Conservation (phyloP, 2,113 vertebrate genomes). For the Epinephelus fuscoguttatus region DNA sequence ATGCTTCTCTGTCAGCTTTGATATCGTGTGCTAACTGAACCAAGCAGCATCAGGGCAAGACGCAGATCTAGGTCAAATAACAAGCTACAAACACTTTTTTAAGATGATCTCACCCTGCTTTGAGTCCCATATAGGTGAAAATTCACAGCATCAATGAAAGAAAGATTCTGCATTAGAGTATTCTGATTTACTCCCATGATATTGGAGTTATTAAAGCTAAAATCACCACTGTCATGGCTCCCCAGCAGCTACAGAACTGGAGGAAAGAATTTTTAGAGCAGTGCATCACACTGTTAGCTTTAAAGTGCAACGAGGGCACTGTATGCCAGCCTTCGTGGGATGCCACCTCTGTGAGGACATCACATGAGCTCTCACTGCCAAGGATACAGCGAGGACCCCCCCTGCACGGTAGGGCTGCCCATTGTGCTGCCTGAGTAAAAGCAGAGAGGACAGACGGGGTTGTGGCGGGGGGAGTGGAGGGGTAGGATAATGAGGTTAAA, state of each 20-base stretch:
- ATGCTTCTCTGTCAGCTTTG: constrained; percentile 30
- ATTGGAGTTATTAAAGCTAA: neutral
- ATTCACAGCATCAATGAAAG: neutral
- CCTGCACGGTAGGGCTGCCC: constrained; percentile 46
- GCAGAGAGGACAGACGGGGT: constrained; percentile 50
- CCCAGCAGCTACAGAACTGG: neutral
- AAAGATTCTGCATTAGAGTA: neutral
- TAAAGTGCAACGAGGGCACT: constrained; percentile 20
- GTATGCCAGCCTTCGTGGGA: constrained; percentile 32
- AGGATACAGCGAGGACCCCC: constrained; percentile 53
- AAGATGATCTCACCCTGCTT: neutral
- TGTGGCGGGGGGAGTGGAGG: constrained; percentile 13
- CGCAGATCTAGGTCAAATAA: constrained; percentile 31
- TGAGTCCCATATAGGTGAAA: neutral
- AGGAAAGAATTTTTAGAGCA: neutral
- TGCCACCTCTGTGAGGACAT: constrained; percentile 60
- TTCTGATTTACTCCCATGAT: neutral
- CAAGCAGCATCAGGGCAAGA: neutral
- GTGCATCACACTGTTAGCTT: neutral
- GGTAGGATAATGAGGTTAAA: constrained; percentile 46
- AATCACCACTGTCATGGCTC: neutral
- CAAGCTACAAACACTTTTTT: neutral
- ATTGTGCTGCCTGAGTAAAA: constrained; percentile 69
- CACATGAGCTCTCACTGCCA: constrained; percentile 54
- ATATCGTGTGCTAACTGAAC: constrained; percentile 22